Evolutionary conservation across 35 echinoderm and acorn worm species (phyloP).

Genomic region (Apostichopus californicus): DNA sequence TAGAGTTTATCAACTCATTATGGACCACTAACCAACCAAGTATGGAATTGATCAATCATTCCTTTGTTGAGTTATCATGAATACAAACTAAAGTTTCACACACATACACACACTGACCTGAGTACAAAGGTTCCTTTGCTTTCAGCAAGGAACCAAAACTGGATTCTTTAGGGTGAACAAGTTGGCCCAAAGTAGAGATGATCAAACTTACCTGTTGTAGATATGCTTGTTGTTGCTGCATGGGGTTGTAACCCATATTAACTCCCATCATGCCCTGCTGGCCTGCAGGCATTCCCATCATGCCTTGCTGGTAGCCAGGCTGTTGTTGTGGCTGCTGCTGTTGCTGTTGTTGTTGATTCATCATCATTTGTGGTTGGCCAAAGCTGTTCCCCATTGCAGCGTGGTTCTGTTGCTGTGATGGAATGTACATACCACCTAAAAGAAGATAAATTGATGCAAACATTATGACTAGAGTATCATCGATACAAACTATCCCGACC

Average conservation of each 20-base stretch:
- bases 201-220: constrained; percentile 60
- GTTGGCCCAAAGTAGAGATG: background rate
- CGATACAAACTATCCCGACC: too few relatives aligned
- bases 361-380: constrained; percentile 51
- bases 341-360: constrained; percentile 46
- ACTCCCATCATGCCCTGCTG: constrained; percentile 57
- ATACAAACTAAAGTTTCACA: too few relatives aligned
- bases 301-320: constrained; percentile 51
- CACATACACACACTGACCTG: too few relatives aligned
- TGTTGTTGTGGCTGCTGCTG: background rate
- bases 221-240: constrained; percentile 68
- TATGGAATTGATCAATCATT: too few relatives aligned
- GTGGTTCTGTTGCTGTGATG: constrained; percentile 69
- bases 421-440: constrained; percentile 87
- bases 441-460: background rate
- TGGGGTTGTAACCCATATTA: constrained; percentile 39
- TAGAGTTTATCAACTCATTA: too few relatives aligned
- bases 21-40: too few relatives aligned
- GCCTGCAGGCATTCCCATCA: constrained; percentile 48
- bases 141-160: too few relatives aligned
- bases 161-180: background rate
- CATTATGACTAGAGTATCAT: background rate
- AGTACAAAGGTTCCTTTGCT: too few relatives aligned
- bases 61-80: too few relatives aligned
- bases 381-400: constrained; percentile 59